Evolutionary conservation across 35 echinoderm and acorn worm species (phyloP).

Genomic region (Ophiothrix spiculata): DNA sequence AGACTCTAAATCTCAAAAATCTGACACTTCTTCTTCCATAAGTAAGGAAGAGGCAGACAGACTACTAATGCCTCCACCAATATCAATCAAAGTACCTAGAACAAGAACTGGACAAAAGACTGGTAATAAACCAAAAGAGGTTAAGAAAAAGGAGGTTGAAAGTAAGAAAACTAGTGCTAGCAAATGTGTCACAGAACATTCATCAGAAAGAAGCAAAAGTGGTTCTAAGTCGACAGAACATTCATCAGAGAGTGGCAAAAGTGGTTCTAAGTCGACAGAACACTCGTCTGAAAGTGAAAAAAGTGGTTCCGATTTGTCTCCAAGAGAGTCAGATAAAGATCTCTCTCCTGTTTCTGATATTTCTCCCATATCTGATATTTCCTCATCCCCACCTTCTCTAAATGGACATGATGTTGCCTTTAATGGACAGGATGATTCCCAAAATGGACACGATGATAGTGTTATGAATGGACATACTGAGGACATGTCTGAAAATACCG

Average conservation of each 20-base stretch:
- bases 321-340: neutral
- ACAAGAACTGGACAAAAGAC: slow-evolving; percentile 16
- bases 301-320: neutral
- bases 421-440: neutral
- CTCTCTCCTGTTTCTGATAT: neutral
- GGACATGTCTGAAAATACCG: neutral
- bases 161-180: neutral
- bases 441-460: neutral
- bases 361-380: neutral
- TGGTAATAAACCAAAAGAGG: neutral
- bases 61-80: slow-evolving; percentile 50
- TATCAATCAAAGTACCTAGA: slow-evolving; percentile 10
- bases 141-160: neutral
- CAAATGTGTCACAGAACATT: neutral
- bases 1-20: neutral
- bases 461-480: neutral
- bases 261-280: neutral
- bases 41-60: slow-evolving; percentile 21
- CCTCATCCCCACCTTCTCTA: too few species aligned
- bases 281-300: neutral
- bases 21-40: neutral
- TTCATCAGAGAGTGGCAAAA: neutral
- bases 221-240: neutral
- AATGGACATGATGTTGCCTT: slow-evolving; percentile 1
- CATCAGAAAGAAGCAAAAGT: neutral